Base-by-base conservation (phyloP, 2,888 invertebrate species). In the Xestobium rufovillosum region DNA sequence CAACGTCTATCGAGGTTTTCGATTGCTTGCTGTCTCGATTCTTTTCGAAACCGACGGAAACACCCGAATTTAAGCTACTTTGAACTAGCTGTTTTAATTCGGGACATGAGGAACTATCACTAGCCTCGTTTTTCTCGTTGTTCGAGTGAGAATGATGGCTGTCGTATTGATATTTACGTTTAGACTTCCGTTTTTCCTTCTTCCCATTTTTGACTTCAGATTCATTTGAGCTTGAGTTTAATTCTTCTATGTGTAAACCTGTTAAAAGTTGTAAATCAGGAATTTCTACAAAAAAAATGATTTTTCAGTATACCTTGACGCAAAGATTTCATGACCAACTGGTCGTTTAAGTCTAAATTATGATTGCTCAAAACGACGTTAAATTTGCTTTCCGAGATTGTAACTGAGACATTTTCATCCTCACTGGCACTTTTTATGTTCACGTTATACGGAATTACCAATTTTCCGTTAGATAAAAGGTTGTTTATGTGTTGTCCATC, bases 1-100 rank as follows among this genome's bases (percentile, higher is more conserved):
- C 74, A 4, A 74, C 72, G 46, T 74, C 73, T 34, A 69, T 72
- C 29, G 73, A 73, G 1, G 68, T 70, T 49, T 52, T 70, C 40
- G 72, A 72, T 36, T 68, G 71, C 4, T 69, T 64, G 8, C 70
- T 70, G 1, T 49, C 50, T 27, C 55, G 41, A 31, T 56, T 55
- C 16, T 37, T 33, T 45, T 55, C 48, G 52, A 46, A 39, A 11
- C 67, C 66, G 1, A 61, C 63, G 1, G 71, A 71, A 16, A 64
- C 53, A 2, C 65, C 69, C 1, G 72, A 73, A 41, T 60, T 60
- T 32, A 65, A 61, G 1, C 68, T 68, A 39, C 59, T 71, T 32
- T 65, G 65, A 15, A 53, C 55, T 2, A 69, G 61, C 26, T 67
- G 58, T 42, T 68, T 67, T 34, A 72, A 49, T 48, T 71, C 72